These are phyloP conservation scores for Liparis tanakae DNA, from an alignment of 2,797 vertebrate genomes.

Conservation along the genomic window DNA sequence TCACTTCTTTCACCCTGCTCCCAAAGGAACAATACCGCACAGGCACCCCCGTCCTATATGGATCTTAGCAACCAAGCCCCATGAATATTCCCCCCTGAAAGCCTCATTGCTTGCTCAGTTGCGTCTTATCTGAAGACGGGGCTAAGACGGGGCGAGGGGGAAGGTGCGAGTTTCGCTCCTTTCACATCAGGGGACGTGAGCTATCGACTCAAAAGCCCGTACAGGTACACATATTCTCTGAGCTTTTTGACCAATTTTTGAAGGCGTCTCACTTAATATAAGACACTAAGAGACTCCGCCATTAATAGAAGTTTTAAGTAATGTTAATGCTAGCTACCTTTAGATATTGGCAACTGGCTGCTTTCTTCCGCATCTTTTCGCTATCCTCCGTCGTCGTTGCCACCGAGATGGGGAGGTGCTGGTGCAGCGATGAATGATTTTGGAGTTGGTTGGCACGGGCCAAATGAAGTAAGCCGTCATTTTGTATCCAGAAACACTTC, in stretches of 20 bases:
- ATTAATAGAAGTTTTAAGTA: not conserved
- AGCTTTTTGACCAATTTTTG: not conserved
- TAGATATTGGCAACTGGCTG: not conserved
- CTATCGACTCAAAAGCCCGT: not conserved
- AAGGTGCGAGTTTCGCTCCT: not conserved
- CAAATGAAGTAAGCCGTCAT: not conserved
- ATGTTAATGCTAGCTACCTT: not conserved
- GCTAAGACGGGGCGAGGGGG: not conserved
- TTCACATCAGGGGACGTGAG: not conserved
- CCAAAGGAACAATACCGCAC: slow-evolving; percentile 67
- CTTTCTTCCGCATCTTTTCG: not conserved
- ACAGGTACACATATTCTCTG: not conserved
- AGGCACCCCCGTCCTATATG: slow-evolving; percentile 63
- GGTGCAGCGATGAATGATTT: not conserved
- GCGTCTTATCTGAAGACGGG: slow-evolving; percentile 9
- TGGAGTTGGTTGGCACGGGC: not conserved
- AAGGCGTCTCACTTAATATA: not conserved
- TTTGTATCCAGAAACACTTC: not conserved
- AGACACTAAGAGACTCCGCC: not conserved
- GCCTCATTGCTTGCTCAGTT: slow-evolving; percentile 40
- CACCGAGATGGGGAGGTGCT: not conserved
- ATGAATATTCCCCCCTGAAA: slow-evolving; percentile 56
- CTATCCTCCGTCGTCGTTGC: not conserved
- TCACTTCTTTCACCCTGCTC: slow-evolving; percentile 62
- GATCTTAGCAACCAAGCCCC: slow-evolving; percentile 79